phyloP scores from a whole-genome alignment of 2,797 vertebrate species.

The Poeciliopsis turneri region DNA sequence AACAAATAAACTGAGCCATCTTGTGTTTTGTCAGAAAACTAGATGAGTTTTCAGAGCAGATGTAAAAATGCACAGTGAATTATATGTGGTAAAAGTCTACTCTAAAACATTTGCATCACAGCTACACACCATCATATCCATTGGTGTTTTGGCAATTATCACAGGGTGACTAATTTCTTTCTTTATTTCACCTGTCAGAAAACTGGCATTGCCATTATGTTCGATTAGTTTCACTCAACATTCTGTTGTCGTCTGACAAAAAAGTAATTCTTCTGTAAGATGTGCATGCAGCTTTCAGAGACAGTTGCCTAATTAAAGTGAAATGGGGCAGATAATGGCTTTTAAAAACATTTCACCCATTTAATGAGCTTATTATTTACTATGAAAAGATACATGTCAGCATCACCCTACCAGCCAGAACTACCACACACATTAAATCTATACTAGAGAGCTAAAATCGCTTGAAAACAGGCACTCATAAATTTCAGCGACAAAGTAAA shows the following conservation, averaged over 20 bases:
- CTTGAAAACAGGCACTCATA: conserved; percentile 9
- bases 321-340: conserved; percentile 91
- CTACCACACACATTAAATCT: conserved; percentile 47
- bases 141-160: not conserved
- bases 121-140: not conserved
- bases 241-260: conserved; percentile 62
- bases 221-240: conserved; percentile 66
- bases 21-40: not conserved
- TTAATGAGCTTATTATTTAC: conserved; percentile 79
- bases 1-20: not conserved
- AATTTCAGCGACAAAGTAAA: conserved; percentile 60
- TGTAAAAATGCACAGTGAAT: not conserved
- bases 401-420: conserved; percentile 27
- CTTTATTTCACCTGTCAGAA: conserved; percentile 61
- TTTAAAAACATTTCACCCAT: conserved; percentile 81
- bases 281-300: conserved; percentile 57
- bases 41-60: not conserved
- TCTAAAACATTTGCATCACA: conserved; percentile 10
- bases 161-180: conserved; percentile 47
- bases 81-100: not conserved
- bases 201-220: conserved; percentile 47
- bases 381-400: conserved; percentile 66
- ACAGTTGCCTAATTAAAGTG: conserved; percentile 87
- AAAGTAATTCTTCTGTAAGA: conserved; percentile 60
- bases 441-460: conserved; percentile 29